Evolutionary conservation across 2,797 vertebrate genomes (phyloP).

Genomic region (Phoeniculus purpureus): DNA sequence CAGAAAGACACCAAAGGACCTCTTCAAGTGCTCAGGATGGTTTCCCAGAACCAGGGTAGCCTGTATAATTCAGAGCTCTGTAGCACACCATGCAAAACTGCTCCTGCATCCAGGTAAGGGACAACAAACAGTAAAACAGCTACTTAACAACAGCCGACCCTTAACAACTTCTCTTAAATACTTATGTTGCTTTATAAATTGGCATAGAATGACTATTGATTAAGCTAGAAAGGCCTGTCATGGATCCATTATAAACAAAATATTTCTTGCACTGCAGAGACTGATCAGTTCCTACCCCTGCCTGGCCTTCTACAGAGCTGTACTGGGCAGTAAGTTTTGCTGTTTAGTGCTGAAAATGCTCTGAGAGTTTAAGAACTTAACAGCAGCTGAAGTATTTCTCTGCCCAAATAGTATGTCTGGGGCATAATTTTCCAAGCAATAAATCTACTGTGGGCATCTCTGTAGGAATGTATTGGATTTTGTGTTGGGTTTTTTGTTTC

Average conservation of each 20-base stretch:
- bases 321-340: not conserved
- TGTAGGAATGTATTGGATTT: not conserved
- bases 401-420: not conserved
- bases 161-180: not conserved
- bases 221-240: not conserved
- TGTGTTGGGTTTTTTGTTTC: not conserved
- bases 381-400: not conserved
- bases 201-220: not conserved
- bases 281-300: not conserved
- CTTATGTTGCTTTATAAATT: not conserved
- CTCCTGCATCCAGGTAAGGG: not conserved
- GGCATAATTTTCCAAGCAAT: not conserved
- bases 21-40: too few relatives aligned
- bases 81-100: not conserved
- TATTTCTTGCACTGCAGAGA: not conserved
- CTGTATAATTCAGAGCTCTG: not conserved
- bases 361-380: not conserved
- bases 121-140: not conserved
- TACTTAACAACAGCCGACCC: rapidly evolving
- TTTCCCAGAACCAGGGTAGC: not conserved
- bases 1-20: not conserved
- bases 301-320: not conserved
- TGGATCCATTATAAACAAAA: not conserved
- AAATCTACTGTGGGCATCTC: not conserved
- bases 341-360: not conserved